Base-by-base conservation (phyloP, 2,113 vertebrate species). In the Spea multiplicata region DNA sequence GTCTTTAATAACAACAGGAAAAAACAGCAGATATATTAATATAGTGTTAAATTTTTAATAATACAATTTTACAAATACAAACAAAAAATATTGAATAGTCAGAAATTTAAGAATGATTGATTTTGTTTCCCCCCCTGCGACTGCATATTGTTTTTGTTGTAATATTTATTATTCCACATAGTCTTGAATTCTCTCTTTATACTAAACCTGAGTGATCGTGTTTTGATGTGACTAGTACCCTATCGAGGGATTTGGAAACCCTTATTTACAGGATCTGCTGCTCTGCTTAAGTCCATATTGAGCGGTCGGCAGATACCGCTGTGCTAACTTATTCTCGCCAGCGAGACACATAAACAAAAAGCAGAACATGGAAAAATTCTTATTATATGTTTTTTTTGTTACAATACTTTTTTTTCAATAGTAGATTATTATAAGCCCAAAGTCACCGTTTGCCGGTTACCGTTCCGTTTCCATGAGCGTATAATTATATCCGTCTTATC, bases 331-430 rank as follows among this genome's bases (percentile, higher is more conserved):
- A 66, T 75, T 75, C 47, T 8, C 66, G 50, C 47, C 73, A 75
- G 61, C 62, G 50, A 53, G 13, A 9, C 4, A 65, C n/a, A 65
- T 8, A 65, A 65, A 16, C 16, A 53, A 75, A 17, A 66, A 66
- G 30, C 73, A 45, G 16, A 50, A 12, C 52, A 66, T 75, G 73
- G 9, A 66, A 30, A 66, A 75, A 17, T 75, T 45, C 62, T 75
- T 62, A 75, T 75, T 75, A 75, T 66, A 66, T 75, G 3, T 74
- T 74, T 66, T 6, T 52, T 30, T 30, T 30, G 30, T 30, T 30
- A 17, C 50, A 66, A 75, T 44, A 75, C 62, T 75, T 75, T 75
- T 75, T 62, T 75, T 75, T 61, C 61, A 66, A 75, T 75, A 52
- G 50, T 53, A 75, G 66, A 75, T 16, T 75, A 75, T 47, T 52